Evolutionary conservation across 2,888 invertebrate species (phyloP).

Genomic region (Thymelicus acteon): DNA sequence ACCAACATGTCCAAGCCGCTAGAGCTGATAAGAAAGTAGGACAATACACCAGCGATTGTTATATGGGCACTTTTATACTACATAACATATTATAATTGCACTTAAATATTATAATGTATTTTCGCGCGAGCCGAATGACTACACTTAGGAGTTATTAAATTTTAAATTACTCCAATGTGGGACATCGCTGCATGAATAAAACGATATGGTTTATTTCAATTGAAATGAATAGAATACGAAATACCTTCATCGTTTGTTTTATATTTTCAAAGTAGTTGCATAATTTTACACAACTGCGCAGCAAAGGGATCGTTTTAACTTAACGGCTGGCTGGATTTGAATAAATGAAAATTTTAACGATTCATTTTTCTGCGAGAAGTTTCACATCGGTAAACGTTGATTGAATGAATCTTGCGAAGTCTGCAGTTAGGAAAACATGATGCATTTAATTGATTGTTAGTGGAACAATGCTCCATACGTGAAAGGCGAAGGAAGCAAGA

Average conservation of each 20-base stretch:
- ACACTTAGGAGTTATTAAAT: conserved; percentile 48
- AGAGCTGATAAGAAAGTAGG: conserved; percentile 5
- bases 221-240: conserved; percentile 47
- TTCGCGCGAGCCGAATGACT: conserved; percentile 11
- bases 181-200: conserved; percentile 65
- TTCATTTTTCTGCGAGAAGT: conserved; percentile 36
- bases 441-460: conserved; percentile 23
- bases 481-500: background rate
- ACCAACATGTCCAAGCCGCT: background rate
- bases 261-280: conserved; percentile 35
- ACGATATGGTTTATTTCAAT: conserved; percentile 45
- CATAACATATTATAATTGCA: conserved; percentile 17
- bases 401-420: conserved; percentile 33
- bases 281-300: conserved; percentile 37
- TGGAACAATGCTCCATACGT: background rate
- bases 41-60: background rate
- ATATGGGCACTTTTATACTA: background rate
- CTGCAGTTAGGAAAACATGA: conserved; percentile 26
- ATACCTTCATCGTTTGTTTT: conserved; percentile 33
- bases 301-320: conserved; percentile 35
- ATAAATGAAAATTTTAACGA: conserved; percentile 38
- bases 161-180: conserved; percentile 60
- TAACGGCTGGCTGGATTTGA: conserved; percentile 36
- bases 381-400: conserved; percentile 34
- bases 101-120: conserved; percentile 26